Percentiles rank a stretch among this genome's conserved stretches.
phyloP scores from a whole-genome alignment of 2,113 vertebrate genomes.

The Tachycineta bicolor region DNA sequence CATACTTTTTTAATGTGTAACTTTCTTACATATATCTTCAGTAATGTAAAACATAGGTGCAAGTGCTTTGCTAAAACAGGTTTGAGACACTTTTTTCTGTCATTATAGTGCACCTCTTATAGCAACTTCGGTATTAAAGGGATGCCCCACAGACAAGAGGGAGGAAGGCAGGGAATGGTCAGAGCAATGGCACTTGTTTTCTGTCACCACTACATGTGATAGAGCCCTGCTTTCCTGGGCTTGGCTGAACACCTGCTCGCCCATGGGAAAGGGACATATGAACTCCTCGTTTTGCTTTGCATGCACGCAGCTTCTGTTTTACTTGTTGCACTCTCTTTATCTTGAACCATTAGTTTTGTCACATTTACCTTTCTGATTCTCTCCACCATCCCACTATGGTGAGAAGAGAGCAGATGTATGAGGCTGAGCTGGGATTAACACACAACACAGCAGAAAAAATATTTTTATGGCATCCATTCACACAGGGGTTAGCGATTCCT shows the following conservation, averaged over 20 bases:
- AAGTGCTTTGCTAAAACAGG: background rate
- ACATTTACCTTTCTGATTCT: background rate
- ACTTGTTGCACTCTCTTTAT: background rate
- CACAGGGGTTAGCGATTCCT: background rate
- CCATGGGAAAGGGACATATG: rapidly evolving
- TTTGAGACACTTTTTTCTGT: background rate
- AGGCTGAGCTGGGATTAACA: background rate
- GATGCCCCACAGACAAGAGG: background rate
- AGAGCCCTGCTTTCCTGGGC: background rate
- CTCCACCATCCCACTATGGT: background rate
- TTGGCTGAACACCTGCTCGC: background rate
- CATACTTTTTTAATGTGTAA: background rate
- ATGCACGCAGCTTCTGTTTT: background rate
- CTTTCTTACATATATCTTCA: background rate
- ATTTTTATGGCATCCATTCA: background rate
- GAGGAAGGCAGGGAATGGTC: rapidly evolving
- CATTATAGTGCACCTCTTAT: background rate
- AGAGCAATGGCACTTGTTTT: background rate
- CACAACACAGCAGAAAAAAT: background rate
- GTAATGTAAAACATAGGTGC: background rate
- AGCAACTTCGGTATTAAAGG: background rate
- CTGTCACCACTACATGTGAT: rapidly evolving
- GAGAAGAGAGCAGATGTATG: background rate
- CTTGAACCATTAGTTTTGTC: background rate
- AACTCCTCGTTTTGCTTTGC: background rate